Percentiles rank a stretch among this genome's conserved stretches.
Conservation (phyloP, 1,140 invertebrate species). For the Danaus plexippus region DNA sequence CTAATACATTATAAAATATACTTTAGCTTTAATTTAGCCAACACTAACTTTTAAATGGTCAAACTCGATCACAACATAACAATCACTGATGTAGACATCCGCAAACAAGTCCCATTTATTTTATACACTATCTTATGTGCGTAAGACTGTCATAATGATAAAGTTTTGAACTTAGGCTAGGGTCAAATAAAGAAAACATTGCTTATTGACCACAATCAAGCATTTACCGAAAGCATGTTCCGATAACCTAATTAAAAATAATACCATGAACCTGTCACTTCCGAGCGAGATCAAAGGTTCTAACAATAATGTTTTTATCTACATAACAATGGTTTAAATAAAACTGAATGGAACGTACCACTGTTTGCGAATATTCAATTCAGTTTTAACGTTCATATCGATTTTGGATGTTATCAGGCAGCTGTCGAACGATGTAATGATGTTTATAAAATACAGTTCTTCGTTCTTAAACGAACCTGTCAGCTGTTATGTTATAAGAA, state of each 20-base stretch:
- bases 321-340: constrained; percentile 7
- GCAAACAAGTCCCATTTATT: constrained; percentile 64
- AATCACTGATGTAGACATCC: constrained; percentile 48
- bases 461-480: neutral
- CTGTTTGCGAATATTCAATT: constrained; percentile 28
- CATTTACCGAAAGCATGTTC: constrained; percentile 52
- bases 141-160: constrained; percentile 51
- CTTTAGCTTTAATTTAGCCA: constrained; percentile 7
- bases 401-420: constrained; percentile 49
- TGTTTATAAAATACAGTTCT: constrained; percentile 48
- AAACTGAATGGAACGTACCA: constrained; percentile 8
- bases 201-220: constrained; percentile 48
- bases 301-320: constrained; percentile 3
- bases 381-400: constrained; percentile 25
- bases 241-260: constrained; percentile 53
- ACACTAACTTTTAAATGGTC: constrained; percentile 12
- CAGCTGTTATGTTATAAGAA: no score
- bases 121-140: constrained; percentile 60
- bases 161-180: constrained; percentile 45
- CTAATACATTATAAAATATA: constrained; percentile 5
- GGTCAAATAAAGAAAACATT: constrained; percentile 56
- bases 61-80: constrained; percentile 31
- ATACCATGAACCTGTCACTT: constrained; percentile 40
- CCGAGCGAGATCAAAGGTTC: constrained; percentile 23
- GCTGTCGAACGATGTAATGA: constrained; percentile 45